phyloP scores from a whole-genome alignment of 2,113 vertebrate genomes.

The Atractosteus spatula region DNA sequence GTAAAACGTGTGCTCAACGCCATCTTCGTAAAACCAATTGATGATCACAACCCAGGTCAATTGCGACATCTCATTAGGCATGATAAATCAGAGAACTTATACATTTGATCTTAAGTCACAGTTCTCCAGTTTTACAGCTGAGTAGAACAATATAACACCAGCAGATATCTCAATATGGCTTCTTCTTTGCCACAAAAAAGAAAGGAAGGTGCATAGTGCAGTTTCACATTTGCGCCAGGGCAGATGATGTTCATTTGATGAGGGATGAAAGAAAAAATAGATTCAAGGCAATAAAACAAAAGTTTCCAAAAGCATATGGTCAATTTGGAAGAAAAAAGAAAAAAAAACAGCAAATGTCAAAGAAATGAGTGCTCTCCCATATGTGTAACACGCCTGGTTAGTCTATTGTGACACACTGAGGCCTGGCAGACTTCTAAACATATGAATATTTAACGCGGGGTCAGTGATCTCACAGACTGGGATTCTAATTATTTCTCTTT shows the following conservation, averaged over 20 bases:
- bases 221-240: too few relatives aligned
- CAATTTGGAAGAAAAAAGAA: constrained; percentile 14
- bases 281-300: constrained; percentile 5
- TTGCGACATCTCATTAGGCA: too few relatives aligned
- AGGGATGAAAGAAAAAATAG: background rate
- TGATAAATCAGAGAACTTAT: too few relatives aligned
- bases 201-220: background rate
- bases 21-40: too few relatives aligned
- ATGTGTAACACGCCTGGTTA: constrained; percentile 70
- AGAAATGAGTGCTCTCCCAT: constrained; percentile 59
- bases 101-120: too few relatives aligned
- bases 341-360: constrained; percentile 50
- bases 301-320: constrained; percentile 26
- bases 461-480: constrained; percentile 75
- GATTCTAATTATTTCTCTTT: constrained; percentile 75
- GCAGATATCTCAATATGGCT: background rate
- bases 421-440: constrained; percentile 72
- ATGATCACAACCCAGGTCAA: too few relatives aligned
- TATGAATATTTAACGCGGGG: constrained; percentile 77
- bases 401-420: constrained; percentile 72
- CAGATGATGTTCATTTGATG: too few relatives aligned
- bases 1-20: too few relatives aligned
- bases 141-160: background rate
- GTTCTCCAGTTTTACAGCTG: too few relatives aligned
- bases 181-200: background rate